Evolutionary conservation across 2,797 vertebrate species (phyloP), one percentile per base, ranked within the genome.

Genomic region (Philypnodon macrostomus): DNA sequence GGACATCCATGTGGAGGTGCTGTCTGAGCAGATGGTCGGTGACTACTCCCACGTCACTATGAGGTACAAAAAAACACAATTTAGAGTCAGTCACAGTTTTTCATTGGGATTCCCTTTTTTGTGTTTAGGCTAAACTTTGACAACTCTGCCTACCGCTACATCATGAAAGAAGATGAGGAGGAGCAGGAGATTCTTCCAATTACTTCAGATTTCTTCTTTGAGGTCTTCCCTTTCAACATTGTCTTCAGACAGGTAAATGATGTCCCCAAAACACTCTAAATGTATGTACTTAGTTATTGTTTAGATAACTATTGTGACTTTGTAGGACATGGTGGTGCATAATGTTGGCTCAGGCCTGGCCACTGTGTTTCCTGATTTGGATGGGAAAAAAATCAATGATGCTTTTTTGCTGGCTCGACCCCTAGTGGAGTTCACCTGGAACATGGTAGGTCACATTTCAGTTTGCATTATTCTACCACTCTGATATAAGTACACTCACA

Each of bases 361-460:
- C 7, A 89, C 89, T 0, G 89, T 89, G 45, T 89, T 91, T 51
- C 87, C 87, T 37, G 89, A 91, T 73, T 75, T 90, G 72, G 89
- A 91, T 56, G 87, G 89, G 15, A 90, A 90, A 67, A 90, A 90
- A 69, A 88, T 91, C 63, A 85, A 62, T 0, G 90, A 90, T 6
- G 87, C 89, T 17, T 90, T 89, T 49, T 46, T 90, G 50, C 68
- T 90, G 24, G 89, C 89, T 50, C 83, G 84, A 27, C 88, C 89
- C 48, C 82, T 91, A 4, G 89, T 90, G 80, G 90, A 90, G 81
- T 90, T 91, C 51, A 88, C 85, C 24, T 90, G 89, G 89, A 90
- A 88, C 79, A 91, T 89, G 82, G 88, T 88, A 19, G 75, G 66
- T 31, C n/a, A 1, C 0, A 26, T 23, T 41, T 8, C 21, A n/a